Evolutionary conservation across 2,888 invertebrate genomes (phyloP), one percentile per base, ranked within the genome.

Genomic region (Volucella bombylans): DNA sequence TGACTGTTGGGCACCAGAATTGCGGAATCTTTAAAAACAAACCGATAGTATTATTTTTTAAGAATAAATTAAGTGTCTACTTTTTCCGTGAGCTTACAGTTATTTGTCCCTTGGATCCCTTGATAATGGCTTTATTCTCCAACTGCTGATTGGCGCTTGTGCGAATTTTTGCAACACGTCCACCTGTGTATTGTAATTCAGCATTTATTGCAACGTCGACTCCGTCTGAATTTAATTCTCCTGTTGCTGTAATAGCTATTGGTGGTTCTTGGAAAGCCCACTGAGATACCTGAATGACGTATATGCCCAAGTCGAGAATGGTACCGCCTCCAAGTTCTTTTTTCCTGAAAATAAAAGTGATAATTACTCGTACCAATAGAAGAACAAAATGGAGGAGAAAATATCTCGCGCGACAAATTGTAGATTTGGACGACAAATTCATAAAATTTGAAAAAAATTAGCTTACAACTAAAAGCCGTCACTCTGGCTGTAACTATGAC

Each of bases 321-420:
- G 94, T 94, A 49, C 96, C 96, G 8, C 97, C 98, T 0, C 97
- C 97, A 54, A 96, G 89, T 23, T 94, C 93, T 87, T 94, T 95
- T 87, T 93, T 92, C n/a, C 94, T 95, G 89, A 1, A 76, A 71
- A 52, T 6, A 43, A 49, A n/a, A 8, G 4, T 3, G n/a, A 23
- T 18, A 39, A 12, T 11, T 50, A 38, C n/a, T n/a, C n/a, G n/a
- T n/a, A 62, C n/a, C n/a, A 15, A 14, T 43, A 50, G 49, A 14
- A 8, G 18, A 64, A n/a, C 18, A 23, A 23, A 23, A 23, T 23
- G 18, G 3, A 2, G 18, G 18, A 23, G 18, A 23, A 18, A 18
- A 18, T 18, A 18, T 18, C 18, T 18, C 18, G 18, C 18, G 18
- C 18, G 18, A 18, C 18, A 18, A 18, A 23, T 23, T 23, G 18